Evolutionary conservation across 2,888 invertebrate species (phyloP), one percentile per base, ranked within the genome.

Genomic region (Microctonus aethiopoides): DNA sequence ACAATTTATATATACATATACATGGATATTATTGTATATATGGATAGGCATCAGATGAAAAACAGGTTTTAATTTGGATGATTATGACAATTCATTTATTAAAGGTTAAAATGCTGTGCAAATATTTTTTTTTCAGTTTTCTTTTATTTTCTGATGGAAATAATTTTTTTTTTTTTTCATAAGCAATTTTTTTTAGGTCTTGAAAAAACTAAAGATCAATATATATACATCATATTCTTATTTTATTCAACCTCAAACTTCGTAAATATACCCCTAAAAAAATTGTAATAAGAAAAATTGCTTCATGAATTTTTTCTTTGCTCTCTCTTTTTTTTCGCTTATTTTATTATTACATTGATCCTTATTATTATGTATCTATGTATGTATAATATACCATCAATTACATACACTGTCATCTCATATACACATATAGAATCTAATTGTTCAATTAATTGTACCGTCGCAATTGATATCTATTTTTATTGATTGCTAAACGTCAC

Each of bases 401-500:
- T n/a, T n/a, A n/a, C n/a, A n/a, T n/a, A n/a, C n/a, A n/a, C n/a
- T n/a, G n/a, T n/a, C n/a, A n/a, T n/a, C n/a, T n/a, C n/a, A n/a
- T n/a, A n/a, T n/a, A n/a, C 29, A 26, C 3, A 29, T 54, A 29
- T 24, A 54, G 26, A 54, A 24, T 24, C n/a, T 54, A 5, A 39
- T 61, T 61, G 41, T 39, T 39, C n/a, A 16, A 61, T 61, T 57
- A 34, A 41, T 39, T 11, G 41, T 61, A 16, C 10, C 13, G 46
- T 16, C 16, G 36, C 39, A 61, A 61, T 61, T 61, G 39, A 20
- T 64, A 34, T 54, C 32, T 16, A 34, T 54, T 32, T 54, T 9
- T 32, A 57, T 41, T 51, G 32, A 67, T 67, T 59, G 26, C 32
- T 9, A 34, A 67, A 67, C 41, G 59, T 67, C 67, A 46, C 46